Evolutionary conservation across 1,140 invertebrate genomes (phyloP), one percentile per base, ranked within the genome.

Genomic region (Gonatopus flavifemur): DNA sequence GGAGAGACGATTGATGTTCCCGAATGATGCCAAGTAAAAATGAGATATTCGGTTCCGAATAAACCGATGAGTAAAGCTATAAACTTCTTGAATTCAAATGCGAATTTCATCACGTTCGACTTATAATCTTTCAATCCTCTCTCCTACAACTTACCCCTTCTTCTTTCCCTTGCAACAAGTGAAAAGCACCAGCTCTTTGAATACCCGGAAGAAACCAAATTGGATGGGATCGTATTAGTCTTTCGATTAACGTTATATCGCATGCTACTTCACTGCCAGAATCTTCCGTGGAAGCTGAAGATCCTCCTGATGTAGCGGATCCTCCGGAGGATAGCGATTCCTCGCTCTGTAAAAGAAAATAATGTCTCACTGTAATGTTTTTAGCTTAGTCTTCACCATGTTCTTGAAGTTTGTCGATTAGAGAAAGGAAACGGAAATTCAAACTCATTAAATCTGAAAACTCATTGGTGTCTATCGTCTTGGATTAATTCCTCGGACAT

Each of bases 201-300:
- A 96, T 91, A n/a, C 91, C 90, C 1, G 93, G 90, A 25, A 97
- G 82, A 74, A 94, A 96, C 95, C 95, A 97, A 57, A 98, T 92
- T 13, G 93, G 91, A 80, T 96, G 92, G 21, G 90, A 93, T 38
- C 92, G 84, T 57, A 94, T 88, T 45, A 97, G 83, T 32, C 93
- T 82, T 74, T 97, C 94, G 59, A 93, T 78, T 39, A 93, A 76
- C 12, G 88, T 87, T 63, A 95, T 90, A 74, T 90, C 88, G 72
- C 89, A 92, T 38, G 88, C 73, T 40, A 70, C 66, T 52, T 77
- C 74, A 59, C 68, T 60, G 8, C 67, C 72, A 38, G 71, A 76
- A 57, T 75, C 71, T 53, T 71, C 70, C 38, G 62, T 69, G 6
- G 67, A 69, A 20, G 49, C 65, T 20, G 69, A 71, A 49, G 72